Conservation (phyloP, 2,797 vertebrate species). For the Acipenser transmontanus region DNA sequence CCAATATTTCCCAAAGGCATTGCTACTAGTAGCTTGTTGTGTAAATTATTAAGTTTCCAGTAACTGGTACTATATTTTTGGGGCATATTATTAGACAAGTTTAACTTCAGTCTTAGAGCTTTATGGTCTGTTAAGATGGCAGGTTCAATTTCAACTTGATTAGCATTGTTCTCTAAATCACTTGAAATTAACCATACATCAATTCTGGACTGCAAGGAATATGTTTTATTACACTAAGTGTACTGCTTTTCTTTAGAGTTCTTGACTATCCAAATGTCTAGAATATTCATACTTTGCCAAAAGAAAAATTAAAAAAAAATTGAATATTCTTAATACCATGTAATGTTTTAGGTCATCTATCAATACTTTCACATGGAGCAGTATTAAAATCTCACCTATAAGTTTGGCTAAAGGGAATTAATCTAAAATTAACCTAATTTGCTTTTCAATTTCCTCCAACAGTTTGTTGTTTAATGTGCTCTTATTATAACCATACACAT, state of each 20-base stretch:
- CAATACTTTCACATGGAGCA: background rate
- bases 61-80: background rate
- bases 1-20: background rate
- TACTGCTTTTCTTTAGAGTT: background rate
- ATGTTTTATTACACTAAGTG: background rate
- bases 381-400: conserved; percentile 8
- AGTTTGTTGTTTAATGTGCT: background rate
- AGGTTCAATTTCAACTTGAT: background rate
- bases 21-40: background rate
- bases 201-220: background rate
- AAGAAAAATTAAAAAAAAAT: too few species aligned
- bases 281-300: background rate
- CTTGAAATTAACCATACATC: background rate
- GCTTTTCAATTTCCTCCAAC: background rate
- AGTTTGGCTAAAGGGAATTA: background rate
- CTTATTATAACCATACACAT: background rate
- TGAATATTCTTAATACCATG: too few species aligned
- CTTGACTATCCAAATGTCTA: conserved; percentile 1
- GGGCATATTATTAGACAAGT: background rate
- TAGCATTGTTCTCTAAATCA: background rate
- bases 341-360: background rate
- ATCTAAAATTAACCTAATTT: background rate
- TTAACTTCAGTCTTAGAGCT: background rate
- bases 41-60: conserved; percentile 2
- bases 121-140: conserved; percentile 8